phyloP scores from a whole-genome alignment of 92 coral and sea anemone genomes.

The Palythoa caribaeorum region DNA sequence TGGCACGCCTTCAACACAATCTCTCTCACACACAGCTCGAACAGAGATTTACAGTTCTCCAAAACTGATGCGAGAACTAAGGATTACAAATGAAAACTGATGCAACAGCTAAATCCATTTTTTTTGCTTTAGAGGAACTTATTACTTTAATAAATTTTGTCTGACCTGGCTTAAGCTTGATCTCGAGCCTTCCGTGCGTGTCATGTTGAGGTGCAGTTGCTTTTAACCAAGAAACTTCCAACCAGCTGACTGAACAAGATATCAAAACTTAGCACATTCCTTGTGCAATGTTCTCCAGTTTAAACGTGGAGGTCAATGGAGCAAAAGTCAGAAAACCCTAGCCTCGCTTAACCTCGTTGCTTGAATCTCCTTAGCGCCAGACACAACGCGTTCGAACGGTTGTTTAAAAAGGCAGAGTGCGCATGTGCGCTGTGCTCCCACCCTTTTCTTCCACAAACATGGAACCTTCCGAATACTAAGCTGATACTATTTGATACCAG shows the following conservation, averaged over 20 bases:
- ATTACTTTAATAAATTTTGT: neutral
- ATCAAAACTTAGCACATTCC: conserved; percentile 17
- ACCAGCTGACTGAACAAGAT: conserved; percentile 2
- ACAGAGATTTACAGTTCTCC: neutral
- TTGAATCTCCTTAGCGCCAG: conserved; percentile 5
- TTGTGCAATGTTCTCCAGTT: conserved; percentile 3
- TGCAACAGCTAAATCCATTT: neutral
- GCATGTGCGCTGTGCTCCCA: conserved; percentile 42
- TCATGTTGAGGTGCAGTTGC: conserved; percentile 21
- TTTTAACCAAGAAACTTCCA: conserved; percentile 4
- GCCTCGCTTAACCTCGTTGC: neutral
- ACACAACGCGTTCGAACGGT: conserved; percentile 36
- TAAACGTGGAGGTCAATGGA: neutral
- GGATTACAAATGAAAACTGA: neutral
- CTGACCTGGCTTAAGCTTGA: conserved; percentile 46
- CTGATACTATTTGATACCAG: neutral
- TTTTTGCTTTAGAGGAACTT: neutral
- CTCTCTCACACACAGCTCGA: neutral
- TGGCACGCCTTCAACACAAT: conserved; percentile 36
- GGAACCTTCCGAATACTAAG: neutral
- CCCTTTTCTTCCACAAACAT: neutral
- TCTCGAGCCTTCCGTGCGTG: conserved; percentile 26
- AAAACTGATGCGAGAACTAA: neutral
- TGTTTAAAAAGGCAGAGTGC: conserved; percentile 4
- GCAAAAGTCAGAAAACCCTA: conserved; percentile 2